Evolutionary conservation across 2,888 invertebrate genomes (phyloP), one percentile per base, ranked within the genome.

Genomic region (Drosophila crucigera): DNA sequence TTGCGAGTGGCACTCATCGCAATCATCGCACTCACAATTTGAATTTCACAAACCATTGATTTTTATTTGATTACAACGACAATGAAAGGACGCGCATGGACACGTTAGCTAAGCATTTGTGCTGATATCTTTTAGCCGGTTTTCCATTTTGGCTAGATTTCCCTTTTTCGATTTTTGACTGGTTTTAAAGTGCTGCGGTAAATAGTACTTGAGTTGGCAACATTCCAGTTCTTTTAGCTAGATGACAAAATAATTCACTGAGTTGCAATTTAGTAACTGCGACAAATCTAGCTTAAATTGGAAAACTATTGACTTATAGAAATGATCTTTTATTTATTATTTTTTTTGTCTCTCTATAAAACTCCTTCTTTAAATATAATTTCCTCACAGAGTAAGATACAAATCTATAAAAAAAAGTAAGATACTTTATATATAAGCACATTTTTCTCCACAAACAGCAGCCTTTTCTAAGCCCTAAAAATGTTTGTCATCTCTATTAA

Each of bases 21-120:
- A 50, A 69, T 67, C 73, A 33, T 71, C 68, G 74, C 67, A 72
- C 62, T 78, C 84, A 84, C 87, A 89, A 87, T 88, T 88, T 88
- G 89, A 88, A 89, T 88, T 88, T 88, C 84, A 88, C 88, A 89
- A 88, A 69, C 87, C 88, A 89, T 89, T 88, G 88, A 89, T 89
- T 88, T 88, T 88, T 88, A 88, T 88, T 88, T 88, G 88, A 88
- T 88, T 89, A 81, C 89, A 73, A 84, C 78, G 83, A 88, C 86
- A 87, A 84, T 82, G 86, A 81, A 85, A 84, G 72, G 83, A 76
- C 68, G 75, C 67, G 73, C 80, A 76, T 62, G 77, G 61, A 68
- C 77, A 75, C 67, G 59, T 50, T 62, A 65, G 58, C 74, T 50
- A 53, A 64, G 43, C 53, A 62, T 19, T 64, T 39, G 76, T 37